phyloP scores from a whole-genome alignment of 1,140 invertebrate species.

The Anastrepha ludens region DNA sequence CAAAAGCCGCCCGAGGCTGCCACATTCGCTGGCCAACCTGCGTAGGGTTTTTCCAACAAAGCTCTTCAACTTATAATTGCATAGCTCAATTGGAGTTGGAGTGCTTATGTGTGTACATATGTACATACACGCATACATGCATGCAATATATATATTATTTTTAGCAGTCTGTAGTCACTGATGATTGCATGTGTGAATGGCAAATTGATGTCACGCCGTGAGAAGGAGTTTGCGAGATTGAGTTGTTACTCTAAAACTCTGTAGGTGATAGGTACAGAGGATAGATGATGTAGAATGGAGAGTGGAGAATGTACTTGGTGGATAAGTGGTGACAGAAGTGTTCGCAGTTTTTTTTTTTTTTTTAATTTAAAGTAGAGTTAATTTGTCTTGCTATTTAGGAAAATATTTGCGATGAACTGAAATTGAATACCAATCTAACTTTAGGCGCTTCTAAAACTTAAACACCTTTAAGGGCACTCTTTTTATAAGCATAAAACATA shows the following conservation, averaged over 20 bases:
- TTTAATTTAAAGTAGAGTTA: too few relatives aligned
- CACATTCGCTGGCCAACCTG: slow-evolving; percentile 64
- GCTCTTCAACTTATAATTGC: not conserved
- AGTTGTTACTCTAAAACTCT: not conserved
- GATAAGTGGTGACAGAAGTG: too few relatives aligned
- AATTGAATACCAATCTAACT: too few relatives aligned
- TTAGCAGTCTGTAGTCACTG: not conserved
- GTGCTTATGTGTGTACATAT: not conserved
- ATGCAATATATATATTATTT: not conserved
- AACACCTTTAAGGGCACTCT: too few relatives aligned
- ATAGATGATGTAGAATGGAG: too few relatives aligned
- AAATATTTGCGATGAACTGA: too few relatives aligned
- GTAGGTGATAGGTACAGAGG: not conserved
- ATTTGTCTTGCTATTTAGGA: too few relatives aligned
- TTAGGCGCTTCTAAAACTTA: too few relatives aligned
- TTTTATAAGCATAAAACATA: too few relatives aligned
- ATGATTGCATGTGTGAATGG: slow-evolving; percentile 35
- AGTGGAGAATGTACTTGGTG: too few relatives aligned
- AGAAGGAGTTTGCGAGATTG: not conserved
- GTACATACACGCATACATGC: not conserved
- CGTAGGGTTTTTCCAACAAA: not conserved
- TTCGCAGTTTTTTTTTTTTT: too few relatives aligned
- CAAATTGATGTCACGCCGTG: not conserved
- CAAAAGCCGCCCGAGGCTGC: slow-evolving; percentile 69
- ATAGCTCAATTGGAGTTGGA: not conserved